Evolutionary conservation across 2,797 vertebrate genomes (phyloP), one percentile per base, ranked within the genome.

Genomic region (Sebastiscus albofasciatus): DNA sequence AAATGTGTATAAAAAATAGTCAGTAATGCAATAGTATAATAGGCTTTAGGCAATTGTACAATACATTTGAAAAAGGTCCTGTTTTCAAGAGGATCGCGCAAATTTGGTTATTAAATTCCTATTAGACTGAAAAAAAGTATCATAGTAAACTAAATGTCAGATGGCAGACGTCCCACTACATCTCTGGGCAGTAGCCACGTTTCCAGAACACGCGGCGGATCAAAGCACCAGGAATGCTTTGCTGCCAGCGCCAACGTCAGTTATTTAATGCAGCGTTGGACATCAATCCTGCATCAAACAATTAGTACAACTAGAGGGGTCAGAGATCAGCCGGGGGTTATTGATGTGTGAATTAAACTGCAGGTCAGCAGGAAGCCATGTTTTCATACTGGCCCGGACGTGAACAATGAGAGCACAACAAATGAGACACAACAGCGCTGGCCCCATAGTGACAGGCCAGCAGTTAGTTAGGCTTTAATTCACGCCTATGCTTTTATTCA

Each of bases 291-390:
- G 87, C 93, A 96, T 95, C 94, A 94, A 95, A 96, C 94, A 95
- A 95, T 95, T 93, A 96, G 94, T 85, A 89, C 91, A 92, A 92
- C 85, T 59, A 72, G 77, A 91, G 85, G 81, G 96, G 94, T 95
- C 94, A 95, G 90, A 93, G 95, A 93, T 96, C 94, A 94, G 91
- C 87, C 83, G 68, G 76, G 84, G 93, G 91, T 95, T 95, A 96
- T 95, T 93, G 95, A 95, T 92, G 92, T 92, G 88, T 95, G 93
- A 95, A 96, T 96, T 95, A 96, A 96, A 95, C 87, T 93, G 94
- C 93, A 90, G 93, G 94, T 96, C 95, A 96, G 95, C 95, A 96
- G 94, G 94, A 95, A 95, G 93, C 93, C 89, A 93, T 92, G 95
- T 94, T 94, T 94, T 94, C 91, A 95, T 94, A 91, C 91, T 22